Evolutionary conservation across 2,888 invertebrate genomes (phyloP), one percentile per base, ranked within the genome.

Genomic region (Lutraria lutraria): DNA sequence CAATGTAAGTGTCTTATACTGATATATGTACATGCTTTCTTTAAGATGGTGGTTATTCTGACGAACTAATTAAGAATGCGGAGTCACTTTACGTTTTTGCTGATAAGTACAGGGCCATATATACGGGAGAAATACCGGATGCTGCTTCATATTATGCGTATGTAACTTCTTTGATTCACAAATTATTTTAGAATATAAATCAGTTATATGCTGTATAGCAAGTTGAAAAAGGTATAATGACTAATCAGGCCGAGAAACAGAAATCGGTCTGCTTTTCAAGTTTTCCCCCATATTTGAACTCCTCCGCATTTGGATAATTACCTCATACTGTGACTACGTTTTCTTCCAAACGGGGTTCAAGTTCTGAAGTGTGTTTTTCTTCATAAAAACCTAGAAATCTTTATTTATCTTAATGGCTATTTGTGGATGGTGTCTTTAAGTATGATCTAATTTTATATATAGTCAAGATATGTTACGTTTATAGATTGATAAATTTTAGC

Each of bases 1-100:
- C 16, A 56, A 21, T 56, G 19, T 16, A 2, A 6, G 15, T 56
- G 12, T 21, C 21, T 6, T 19, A 56, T 56, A 19, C 3, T 19
- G 12, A 56, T 21, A 12, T 12, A 3, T 56, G 1, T 21, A 16
- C 12, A 21, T 21, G 56, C 53, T 25, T 76, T 4, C 54, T 85
- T 86, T 12, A 85, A 89, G 93, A 93, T 60, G 54, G 87, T 3
- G 60, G 72, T 0, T 92, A 92, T 56, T 85, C 91, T 15, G 81
- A 63, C 60, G 34, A 83, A 29, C 88, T 93, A 21, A 72, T 93
- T 81, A 63, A 53, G 0, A 90, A 89, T 13, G 92, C 93, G 8
- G 86, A 90, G 76, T 87, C 88, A 25, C 60, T 93, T 82, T 93
- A 90, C 85, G 84, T 83, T 0, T 93, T 92, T 81, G 93, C 92